Percentiles rank a stretch among this genome's conserved stretches.
Conservation (phyloP, 1,140 invertebrate genomes). For the Drosophila baimaii region DNA sequence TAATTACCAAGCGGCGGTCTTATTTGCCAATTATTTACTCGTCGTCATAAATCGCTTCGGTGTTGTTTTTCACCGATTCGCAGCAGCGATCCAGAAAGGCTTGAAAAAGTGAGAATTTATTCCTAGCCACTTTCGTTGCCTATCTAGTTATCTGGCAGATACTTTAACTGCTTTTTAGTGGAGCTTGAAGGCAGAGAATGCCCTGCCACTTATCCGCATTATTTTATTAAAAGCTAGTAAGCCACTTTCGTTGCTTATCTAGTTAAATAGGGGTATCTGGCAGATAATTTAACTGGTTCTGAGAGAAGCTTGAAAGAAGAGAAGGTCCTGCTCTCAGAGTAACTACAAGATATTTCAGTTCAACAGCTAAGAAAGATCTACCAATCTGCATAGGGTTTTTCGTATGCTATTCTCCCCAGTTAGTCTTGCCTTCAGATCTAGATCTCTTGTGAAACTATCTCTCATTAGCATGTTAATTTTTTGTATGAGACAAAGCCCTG, state of each 20-base stretch:
- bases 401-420: not conserved
- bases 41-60: slow-evolving; percentile 25
- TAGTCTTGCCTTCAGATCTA: not conserved
- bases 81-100: not conserved
- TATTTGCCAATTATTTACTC: slow-evolving; percentile 69
- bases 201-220: not conserved
- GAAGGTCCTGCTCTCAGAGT: too few relatives aligned
- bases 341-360: not conserved
- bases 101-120: slow-evolving; percentile 34
- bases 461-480: slow-evolving; percentile 5
- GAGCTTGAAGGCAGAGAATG: too few relatives aligned
- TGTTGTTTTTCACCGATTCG: slow-evolving; percentile 21
- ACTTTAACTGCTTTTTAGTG: too few relatives aligned
- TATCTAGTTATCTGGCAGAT: not conserved
- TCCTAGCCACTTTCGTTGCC: not conserved
- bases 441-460: not conserved
- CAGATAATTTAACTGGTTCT: not conserved
- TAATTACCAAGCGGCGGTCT: slow-evolving; percentile 64
- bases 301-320: not conserved
- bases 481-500: slow-evolving; percentile 7
- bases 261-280: not conserved
- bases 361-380: not conserved
- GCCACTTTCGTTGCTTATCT: not conserved
- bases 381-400: not conserved
- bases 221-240: slow-evolving; percentile 11